phyloP scores from a whole-genome alignment of 2,888 invertebrate genomes.

The Cylloceria caligata region DNA sequence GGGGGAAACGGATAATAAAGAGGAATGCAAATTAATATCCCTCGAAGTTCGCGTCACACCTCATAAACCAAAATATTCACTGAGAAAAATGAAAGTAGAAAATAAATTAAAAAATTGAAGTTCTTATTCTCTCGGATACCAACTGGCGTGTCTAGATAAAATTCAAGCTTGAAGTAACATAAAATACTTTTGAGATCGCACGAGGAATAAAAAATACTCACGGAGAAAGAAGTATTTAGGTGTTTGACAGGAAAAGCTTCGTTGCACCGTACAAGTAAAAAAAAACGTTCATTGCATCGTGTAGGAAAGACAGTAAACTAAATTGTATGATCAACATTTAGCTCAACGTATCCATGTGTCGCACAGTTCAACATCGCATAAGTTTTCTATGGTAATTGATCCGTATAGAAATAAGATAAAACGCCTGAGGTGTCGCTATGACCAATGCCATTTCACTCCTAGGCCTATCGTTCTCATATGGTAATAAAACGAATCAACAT shows the following conservation, averaged over 20 bases:
- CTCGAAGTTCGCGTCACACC: slow-evolving; percentile 30
- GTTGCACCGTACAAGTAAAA: neutral
- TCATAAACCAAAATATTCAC: slow-evolving; percentile 37
- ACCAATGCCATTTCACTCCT: too few relatives aligned
- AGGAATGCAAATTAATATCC: slow-evolving; percentile 54
- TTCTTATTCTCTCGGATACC: neutral
- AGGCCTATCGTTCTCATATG: too few relatives aligned
- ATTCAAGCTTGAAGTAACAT: neutral
- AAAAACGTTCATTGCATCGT: too few relatives aligned
- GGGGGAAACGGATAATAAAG: slow-evolving; percentile 31
- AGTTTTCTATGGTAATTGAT: neutral
- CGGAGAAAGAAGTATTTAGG: neutral
- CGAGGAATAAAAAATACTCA: neutral
- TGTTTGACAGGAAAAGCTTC: neutral
- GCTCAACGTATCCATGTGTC: neutral
- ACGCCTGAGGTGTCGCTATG: too few relatives aligned
- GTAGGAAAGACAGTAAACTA: neutral
- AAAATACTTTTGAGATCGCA: slow-evolving; percentile 24
- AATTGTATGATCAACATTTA: neutral
- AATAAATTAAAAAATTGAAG: slow-evolving; percentile 17
- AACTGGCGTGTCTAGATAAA: neutral
- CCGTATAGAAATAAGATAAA: neutral
- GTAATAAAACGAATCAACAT: too few relatives aligned
- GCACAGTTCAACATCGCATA: neutral
- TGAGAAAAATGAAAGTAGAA: slow-evolving; percentile 5